Evolutionary conservation across 2,797 vertebrate species (phyloP), one percentile per base, ranked within the genome.

Genomic region (Enteromius mattozi): DNA sequence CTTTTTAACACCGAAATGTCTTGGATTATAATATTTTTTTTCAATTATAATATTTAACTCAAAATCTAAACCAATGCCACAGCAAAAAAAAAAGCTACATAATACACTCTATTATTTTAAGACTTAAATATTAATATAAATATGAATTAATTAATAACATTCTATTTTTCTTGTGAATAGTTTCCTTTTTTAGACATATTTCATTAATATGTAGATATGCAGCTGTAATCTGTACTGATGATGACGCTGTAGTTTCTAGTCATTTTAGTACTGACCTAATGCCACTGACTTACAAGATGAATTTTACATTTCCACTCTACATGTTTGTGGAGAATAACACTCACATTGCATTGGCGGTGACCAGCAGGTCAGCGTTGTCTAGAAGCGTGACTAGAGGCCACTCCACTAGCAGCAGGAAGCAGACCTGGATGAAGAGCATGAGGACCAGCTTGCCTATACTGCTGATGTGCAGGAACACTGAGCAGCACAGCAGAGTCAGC

Each of bases 401-500:
- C 93, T 98, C 96, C 42, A 97, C 94, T 90, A 99, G 93, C 92
- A 97, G 91, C 88, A 99, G 92, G 91, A 97, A 99, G 82, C 93
- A 91, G 90, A 96, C 91, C 94, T 97, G 97, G 86, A 99, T 96
- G 90, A 95, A 89, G 91, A 97, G 92, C 96, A 96, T 96, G 89
- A 99, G 95, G 77, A 94, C 95, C 93, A 99, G 93, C 91, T 99
- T 99, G 87, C 97, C 97, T 0, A 97, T 97, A 94, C 97, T 99
- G 93, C 97, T 99, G 95, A 99, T 97, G 93, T 99, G 98, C 89
- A 99, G 96, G 95, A 98, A 99, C 92, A 99, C 96, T 0, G 98
- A 98, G 93, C 97, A 97, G 94, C 97, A 97, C 93, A 99, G 92
- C 92, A 99, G 96, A 93, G 96, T 98, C 91, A 99, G 96, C 94